Conservation (phyloP, 2,797 vertebrate species). For the Cyprinodon diabolis region DNA sequence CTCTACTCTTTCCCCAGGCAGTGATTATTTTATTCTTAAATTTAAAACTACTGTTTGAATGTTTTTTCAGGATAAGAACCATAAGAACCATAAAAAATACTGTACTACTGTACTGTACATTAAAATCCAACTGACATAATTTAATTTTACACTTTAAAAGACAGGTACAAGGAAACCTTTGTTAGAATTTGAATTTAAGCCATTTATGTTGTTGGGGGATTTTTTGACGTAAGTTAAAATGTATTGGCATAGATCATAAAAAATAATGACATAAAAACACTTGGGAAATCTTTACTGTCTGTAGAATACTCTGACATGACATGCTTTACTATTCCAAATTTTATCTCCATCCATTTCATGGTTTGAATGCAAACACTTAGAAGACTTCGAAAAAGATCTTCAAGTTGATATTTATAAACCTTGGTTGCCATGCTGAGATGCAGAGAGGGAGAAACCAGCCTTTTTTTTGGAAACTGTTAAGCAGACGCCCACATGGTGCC, state of each 20-base stretch:
- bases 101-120: not conserved
- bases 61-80: conserved; percentile 8
- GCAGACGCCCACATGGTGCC: not conserved
- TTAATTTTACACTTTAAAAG: not conserved
- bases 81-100: not conserved
- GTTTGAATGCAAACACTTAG: not conserved
- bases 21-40: conserved; percentile 33
- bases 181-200: not conserved
- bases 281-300: not conserved
- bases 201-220: not conserved
- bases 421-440: conserved; percentile 4
- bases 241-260: not conserved
- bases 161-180: not conserved
- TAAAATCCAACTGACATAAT: not conserved
- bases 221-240: too few relatives aligned
- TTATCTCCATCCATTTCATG: not conserved
- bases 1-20: conserved; percentile 46
- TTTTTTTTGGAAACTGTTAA: conserved; percentile 2
- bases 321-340: not conserved
- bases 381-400: not conserved
- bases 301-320: not conserved
- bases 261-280: not conserved
- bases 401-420: conserved; percentile 1
- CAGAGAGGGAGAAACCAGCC: not conserved
- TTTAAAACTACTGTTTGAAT: conserved; percentile 34